These are phyloP conservation scores for Hippopotamyrus pictus DNA, from an alignment of 2,797 vertebrate species.

Conservation along the genomic window DNA sequence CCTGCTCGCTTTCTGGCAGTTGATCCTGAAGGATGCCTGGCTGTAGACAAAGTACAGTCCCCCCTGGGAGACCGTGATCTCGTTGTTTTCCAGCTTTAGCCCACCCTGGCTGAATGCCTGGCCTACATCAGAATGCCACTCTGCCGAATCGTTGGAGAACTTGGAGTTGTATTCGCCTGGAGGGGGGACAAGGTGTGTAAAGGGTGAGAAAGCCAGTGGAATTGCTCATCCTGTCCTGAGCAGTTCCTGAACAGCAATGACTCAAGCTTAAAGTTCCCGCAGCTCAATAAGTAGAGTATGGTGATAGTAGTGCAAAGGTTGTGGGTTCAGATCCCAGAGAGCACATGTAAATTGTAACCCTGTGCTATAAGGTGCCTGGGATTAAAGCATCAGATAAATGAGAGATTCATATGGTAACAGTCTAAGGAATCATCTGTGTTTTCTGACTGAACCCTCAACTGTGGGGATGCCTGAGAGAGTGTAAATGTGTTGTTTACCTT, in stretches of 20 bases:
- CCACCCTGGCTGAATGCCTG: conserved; percentile 49
- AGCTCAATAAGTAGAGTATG: background rate
- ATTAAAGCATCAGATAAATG: background rate
- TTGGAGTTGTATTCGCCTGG: conserved; percentile 39
- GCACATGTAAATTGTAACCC: background rate
- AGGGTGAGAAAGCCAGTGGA: background rate
- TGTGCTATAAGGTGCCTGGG: background rate
- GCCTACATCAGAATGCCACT: conserved; percentile 46
- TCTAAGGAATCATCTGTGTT: background rate
- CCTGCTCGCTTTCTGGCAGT: conserved; percentile 27
- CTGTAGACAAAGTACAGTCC: conserved; percentile 68
- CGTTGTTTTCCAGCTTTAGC: conserved; percentile 42
- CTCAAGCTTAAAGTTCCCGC: background rate
- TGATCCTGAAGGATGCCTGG: conserved; percentile 56
- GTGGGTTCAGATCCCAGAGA: background rate
- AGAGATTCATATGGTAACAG: background rate
- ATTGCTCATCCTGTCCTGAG: background rate
- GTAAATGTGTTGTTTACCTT: conserved; percentile 45
- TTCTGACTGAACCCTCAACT: background rate
- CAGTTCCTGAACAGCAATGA: background rate
- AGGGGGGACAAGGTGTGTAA: background rate
- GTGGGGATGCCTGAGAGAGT: background rate
- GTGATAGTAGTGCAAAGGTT: background rate
- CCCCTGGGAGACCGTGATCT: conserved; percentile 45
- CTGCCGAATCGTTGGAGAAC: background rate